Conservation (phyloP, 2,113 vertebrate genomes). For the Spheniscus mendiculus region DNA sequence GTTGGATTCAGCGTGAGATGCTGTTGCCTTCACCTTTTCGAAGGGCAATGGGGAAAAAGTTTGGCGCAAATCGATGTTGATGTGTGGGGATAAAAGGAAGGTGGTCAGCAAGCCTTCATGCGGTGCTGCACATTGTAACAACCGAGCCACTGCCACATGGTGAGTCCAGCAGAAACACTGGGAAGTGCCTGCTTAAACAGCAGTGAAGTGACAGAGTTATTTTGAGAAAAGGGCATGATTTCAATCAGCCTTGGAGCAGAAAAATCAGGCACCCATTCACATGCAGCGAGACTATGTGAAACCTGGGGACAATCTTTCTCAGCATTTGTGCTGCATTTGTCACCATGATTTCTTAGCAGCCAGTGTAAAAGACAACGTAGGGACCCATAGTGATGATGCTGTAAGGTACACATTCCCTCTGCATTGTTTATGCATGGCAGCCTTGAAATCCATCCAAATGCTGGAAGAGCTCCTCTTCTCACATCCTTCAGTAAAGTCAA, state of each 20-base stretch:
- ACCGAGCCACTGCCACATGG: neutral
- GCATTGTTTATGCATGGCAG: neutral
- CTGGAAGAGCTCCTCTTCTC: neutral
- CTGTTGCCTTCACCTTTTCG: slow-evolving; percentile 9
- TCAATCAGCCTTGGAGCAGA: neutral
- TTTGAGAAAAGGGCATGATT: neutral
- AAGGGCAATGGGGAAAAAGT: slow-evolving; percentile 24
- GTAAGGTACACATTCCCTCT: neutral
- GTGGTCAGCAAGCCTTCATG: neutral
- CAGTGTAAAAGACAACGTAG: neutral
- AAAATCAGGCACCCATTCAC: slow-evolving; percentile 2
- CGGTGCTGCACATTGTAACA: neutral
- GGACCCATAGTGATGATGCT: neutral
- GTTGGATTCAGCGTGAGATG: neutral
- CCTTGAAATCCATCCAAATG: neutral
- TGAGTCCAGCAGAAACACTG: neutral
- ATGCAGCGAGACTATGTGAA: neutral
- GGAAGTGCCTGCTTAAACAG: neutral
- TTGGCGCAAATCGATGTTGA: neutral
- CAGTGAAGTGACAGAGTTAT: neutral
- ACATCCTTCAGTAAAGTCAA: neutral
- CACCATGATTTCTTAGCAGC: neutral
- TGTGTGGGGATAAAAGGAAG: neutral
- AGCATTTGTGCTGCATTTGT: accelerated
- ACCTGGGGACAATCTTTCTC: neutral